These are phyloP conservation scores for Eciton burchellii DNA, from an alignment of 1,140 invertebrate species.

Conservation along the genomic window DNA sequence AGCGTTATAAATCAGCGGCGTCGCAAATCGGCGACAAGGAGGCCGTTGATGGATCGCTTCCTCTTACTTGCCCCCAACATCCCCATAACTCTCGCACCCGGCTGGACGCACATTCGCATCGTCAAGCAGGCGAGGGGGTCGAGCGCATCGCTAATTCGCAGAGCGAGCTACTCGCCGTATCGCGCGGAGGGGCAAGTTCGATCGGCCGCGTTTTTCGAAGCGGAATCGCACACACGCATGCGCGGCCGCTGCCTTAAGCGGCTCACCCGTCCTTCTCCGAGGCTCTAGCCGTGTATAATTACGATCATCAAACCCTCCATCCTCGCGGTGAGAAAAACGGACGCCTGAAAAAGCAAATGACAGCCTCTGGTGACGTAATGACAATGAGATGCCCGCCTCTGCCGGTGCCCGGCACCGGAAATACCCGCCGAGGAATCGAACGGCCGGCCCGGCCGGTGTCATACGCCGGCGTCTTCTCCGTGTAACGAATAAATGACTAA, in stretches of 20 bases:
- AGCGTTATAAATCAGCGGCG: not conserved
- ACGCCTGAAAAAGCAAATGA: conserved; percentile 75
- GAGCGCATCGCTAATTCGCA: conserved; percentile 33
- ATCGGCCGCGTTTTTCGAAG: conserved; percentile 36
- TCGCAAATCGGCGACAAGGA: not conserved
- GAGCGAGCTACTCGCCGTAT: conserved; percentile 6
- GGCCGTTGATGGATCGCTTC: not conserved
- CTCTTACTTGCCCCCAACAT: not conserved
- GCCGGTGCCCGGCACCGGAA: conserved; percentile 72
- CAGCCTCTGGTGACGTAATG: conserved; percentile 76
- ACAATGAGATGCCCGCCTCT: conserved; percentile 72
- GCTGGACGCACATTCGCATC: not conserved
- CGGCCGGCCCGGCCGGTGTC: conserved; percentile 59
- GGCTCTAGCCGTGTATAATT: conserved; percentile 62
- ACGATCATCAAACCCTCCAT: conserved; percentile 70
- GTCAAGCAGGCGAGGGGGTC: not conserved
- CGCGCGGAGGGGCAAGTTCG: conserved; percentile 1
- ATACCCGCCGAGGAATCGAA: conserved; percentile 64
- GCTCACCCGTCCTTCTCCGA: conserved; percentile 57
- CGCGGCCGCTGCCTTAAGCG: conserved; percentile 38
- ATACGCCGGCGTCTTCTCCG: conserved; percentile 59
- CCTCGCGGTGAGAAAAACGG: conserved; percentile 73
- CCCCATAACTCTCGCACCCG: not conserved
- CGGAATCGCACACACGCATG: conserved; percentile 16
- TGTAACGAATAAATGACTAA: conserved; percentile 71